Percentiles rank a stretch among this genome's conserved stretches.
phyloP scores from a whole-genome alignment of 2,113 vertebrate species.

The Clinocottus analis region DNA sequence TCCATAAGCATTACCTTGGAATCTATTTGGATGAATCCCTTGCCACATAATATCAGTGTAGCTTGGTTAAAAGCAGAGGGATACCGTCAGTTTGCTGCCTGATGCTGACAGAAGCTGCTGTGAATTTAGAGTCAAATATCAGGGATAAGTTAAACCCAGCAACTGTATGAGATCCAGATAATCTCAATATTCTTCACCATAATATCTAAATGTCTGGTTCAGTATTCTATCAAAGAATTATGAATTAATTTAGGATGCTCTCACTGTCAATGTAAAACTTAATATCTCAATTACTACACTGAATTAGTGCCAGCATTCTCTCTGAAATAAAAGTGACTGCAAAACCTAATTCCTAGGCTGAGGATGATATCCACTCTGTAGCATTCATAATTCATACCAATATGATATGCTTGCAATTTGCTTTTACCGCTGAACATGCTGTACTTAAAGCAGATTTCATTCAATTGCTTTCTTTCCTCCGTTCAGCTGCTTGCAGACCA shows the following conservation, averaged over 20 bases:
- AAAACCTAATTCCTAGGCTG: constrained; percentile 32
- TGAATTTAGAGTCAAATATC: constrained; percentile 15
- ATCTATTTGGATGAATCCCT: background rate
- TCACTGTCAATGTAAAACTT: constrained; percentile 26
- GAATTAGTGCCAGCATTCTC: constrained; percentile 32
- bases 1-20: background rate
- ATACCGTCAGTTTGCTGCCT: background rate
- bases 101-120: constrained; percentile 4
- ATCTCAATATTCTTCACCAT: constrained; percentile 6
- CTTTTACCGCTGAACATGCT: constrained; percentile 10
- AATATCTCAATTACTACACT: constrained; percentile 46
- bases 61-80: constrained; percentile 2
- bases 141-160: background rate
- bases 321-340: constrained; percentile 26
- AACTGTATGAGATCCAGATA: background rate
- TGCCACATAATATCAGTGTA: background rate
- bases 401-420: background rate
- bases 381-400: constrained; percentile 54
- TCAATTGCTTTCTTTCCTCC: constrained; percentile 15
- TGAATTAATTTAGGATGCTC: constrained; percentile 28
- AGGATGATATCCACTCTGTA: constrained; percentile 8
- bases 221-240: constrained; percentile 33
- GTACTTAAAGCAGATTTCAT: constrained; percentile 6
- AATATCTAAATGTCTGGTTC: background rate
- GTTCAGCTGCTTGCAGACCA: constrained; percentile 16